These are phyloP conservation scores for Hiodon tergisus DNA, from an alignment of 2,113 vertebrate species.

Conservation along the genomic window DNA sequence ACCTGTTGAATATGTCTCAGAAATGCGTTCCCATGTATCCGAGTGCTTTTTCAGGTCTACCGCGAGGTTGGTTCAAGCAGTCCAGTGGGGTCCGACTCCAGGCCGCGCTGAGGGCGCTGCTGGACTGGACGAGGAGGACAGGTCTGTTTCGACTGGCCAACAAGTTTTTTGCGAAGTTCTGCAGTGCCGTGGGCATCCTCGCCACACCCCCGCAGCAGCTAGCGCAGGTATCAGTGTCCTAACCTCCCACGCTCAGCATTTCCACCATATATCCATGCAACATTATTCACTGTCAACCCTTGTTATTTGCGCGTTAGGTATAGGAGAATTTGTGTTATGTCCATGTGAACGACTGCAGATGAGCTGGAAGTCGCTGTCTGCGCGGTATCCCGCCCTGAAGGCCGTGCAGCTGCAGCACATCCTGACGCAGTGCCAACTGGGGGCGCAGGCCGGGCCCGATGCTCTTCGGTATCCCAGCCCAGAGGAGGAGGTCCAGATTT, in stretches of 20 bases:
- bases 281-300: neutral
- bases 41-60: slow-evolving; percentile 62
- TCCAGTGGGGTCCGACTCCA: slow-evolving; percentile 80
- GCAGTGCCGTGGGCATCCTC: slow-evolving; percentile 74
- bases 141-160: slow-evolving; percentile 72
- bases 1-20: no score
- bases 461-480: slow-evolving; percentile 71
- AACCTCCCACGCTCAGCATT: neutral
- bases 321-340: neutral
- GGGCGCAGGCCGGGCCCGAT: slow-evolving; percentile 69
- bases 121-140: slow-evolving; percentile 72
- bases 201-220: slow-evolving; percentile 80
- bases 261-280: neutral
- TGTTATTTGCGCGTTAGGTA: neutral
- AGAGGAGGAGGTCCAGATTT: slow-evolving; percentile 68
- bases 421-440: slow-evolving; percentile 81
- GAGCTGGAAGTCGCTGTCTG: slow-evolving; percentile 75
- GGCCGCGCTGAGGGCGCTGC: slow-evolving; percentile 73
- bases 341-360: slow-evolving; percentile 54
- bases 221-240: slow-evolving; percentile 65
- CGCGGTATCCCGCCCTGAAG: slow-evolving; percentile 73
- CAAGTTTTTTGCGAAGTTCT: slow-evolving; percentile 83
- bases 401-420: slow-evolving; percentile 80
- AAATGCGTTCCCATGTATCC: neutral
- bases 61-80: slow-evolving; percentile 82